Conservation (phyloP, 2,797 vertebrate genomes). For the Octomys mimax region DNA sequence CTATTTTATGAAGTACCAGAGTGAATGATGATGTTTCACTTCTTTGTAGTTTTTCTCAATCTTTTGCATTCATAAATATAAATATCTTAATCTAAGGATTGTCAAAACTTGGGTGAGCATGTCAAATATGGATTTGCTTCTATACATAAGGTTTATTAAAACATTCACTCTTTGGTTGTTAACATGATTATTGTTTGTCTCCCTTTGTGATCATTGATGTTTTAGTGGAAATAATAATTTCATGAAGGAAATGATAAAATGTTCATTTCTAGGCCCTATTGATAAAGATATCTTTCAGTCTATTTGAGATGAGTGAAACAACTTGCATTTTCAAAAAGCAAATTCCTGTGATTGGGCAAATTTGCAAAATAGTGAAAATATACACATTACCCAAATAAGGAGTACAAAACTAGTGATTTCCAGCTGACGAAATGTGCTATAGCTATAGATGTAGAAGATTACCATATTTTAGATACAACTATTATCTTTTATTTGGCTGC, state of each 20-base stretch:
- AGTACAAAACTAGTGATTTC: background rate
- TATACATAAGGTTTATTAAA: background rate
- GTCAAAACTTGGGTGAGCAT: background rate
- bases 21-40: background rate
- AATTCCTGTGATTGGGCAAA: background rate
- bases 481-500: background rate
- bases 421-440: background rate
- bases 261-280: background rate
- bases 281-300: background rate
- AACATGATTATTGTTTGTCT: background rate
- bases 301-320: background rate
- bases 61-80: background rate
- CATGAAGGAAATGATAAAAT: background rate
- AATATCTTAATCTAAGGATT: background rate
- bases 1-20: background rate
- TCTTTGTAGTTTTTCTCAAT: background rate
- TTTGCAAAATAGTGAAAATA: background rate
- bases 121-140: background rate
- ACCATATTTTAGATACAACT: background rate
- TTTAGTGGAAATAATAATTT: background rate
- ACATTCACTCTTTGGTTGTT: background rate
- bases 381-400: background rate
- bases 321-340: background rate
- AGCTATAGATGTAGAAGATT: background rate
- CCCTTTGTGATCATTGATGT: background rate